Evolutionary conservation across 2,888 invertebrate species (phyloP).

Genomic region (Conops quadrifasciatus): DNA sequence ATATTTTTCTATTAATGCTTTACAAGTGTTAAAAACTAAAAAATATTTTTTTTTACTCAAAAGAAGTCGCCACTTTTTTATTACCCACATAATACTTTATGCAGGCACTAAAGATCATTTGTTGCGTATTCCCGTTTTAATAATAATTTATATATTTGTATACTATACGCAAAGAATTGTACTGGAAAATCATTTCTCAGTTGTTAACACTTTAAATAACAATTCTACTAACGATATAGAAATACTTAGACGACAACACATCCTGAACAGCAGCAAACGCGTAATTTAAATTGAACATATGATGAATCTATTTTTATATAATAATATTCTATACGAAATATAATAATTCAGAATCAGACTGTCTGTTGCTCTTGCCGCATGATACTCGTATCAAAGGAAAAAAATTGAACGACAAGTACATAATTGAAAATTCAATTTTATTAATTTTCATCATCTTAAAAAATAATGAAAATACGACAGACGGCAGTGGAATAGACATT

Average conservation of each 20-base stretch:
- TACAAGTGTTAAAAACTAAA: neutral
- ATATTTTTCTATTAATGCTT: neutral
- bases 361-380: conserved; percentile 42
- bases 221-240: neutral
- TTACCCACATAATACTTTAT: too few relatives aligned
- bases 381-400: too few relatives aligned
- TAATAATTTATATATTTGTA: conserved; percentile 7
- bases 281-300: conserved; percentile 42
- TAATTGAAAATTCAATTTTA: too few relatives aligned
- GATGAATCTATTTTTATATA: conserved; percentile 54
- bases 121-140: conserved; percentile 18
- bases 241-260: conserved; percentile 1
- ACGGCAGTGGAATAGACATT: too few relatives aligned
- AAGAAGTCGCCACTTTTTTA: neutral
- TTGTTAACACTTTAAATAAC: neutral
- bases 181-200: neutral
- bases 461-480: too few relatives aligned
- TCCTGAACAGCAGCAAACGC: conserved; percentile 30
- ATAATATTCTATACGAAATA: conserved; percentile 44
- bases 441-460: too few relatives aligned
- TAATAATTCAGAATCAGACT: too few relatives aligned
- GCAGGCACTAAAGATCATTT: too few relatives aligned
- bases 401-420: neutral
- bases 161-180: neutral
- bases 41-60: neutral